Conservation (phyloP, 2,888 invertebrate genomes). For the Dolomedes plantarius region DNA sequence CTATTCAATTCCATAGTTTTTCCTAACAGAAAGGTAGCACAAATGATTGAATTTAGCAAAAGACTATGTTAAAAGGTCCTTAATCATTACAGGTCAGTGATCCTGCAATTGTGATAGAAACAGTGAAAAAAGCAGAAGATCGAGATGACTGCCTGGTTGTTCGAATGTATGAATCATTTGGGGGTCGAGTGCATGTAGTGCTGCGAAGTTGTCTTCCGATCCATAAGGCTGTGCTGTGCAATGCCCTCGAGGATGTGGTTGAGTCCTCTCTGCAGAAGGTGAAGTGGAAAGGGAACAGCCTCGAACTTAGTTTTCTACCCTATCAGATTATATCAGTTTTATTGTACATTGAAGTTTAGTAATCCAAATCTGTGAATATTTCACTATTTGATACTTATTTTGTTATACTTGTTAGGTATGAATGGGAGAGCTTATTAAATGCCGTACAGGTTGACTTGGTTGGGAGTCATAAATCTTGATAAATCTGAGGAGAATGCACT, state of each 20-base stretch:
- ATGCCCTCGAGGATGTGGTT: slow-evolving; percentile 73
- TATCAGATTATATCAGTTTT: slow-evolving; percentile 70
- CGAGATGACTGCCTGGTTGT: slow-evolving; percentile 75
- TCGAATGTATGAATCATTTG: slow-evolving; percentile 78
- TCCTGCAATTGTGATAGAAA: slow-evolving; percentile 76
- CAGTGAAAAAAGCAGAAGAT: slow-evolving; percentile 77
- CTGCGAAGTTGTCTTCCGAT: slow-evolving; percentile 72
- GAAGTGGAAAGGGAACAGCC: slow-evolving; percentile 66
- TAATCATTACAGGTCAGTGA: slow-evolving; percentile 75
- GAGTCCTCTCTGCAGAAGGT: slow-evolving; percentile 57
- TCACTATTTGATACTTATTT: slow-evolving; percentile 38
- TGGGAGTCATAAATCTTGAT: neutral
- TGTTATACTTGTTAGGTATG: slow-evolving; percentile 41
- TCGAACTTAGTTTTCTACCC: slow-evolving; percentile 64
- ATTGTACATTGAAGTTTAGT: slow-evolving; percentile 66
- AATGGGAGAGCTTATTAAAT: slow-evolving; percentile 38
- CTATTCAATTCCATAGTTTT: no score
- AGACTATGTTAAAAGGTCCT: no score
- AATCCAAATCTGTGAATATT: slow-evolving; percentile 9
- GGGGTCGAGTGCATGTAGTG: slow-evolving; percentile 74
- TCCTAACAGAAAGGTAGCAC: no score
- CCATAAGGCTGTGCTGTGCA: slow-evolving; percentile 68
- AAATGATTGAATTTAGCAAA: no score
- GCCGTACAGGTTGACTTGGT: neutral
- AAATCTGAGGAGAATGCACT: neutral